phyloP scores from a whole-genome alignment of 2,888 invertebrate genomes.

The Sphaerophoria taeniata region DNA sequence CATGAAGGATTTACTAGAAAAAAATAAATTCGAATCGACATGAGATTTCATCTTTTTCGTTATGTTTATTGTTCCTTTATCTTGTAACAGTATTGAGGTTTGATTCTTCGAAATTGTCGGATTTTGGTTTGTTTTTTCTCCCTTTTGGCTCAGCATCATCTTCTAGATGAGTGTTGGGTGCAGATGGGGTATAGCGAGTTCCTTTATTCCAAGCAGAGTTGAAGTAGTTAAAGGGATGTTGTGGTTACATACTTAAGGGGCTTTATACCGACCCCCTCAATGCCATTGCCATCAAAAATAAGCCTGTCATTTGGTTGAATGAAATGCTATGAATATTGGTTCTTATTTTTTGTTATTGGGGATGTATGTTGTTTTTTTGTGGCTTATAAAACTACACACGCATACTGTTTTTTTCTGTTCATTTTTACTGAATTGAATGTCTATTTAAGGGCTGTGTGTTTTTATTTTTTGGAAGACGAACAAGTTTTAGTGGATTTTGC shows the following conservation, averaged over 20 bases:
- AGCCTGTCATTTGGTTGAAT: conserved; percentile 67
- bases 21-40: conserved; percentile 70
- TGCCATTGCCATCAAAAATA: conserved; percentile 30
- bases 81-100: conserved; percentile 45
- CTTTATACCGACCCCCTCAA: conserved; percentile 39
- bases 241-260: conserved; percentile 53
- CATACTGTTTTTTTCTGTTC: conserved; percentile 19
- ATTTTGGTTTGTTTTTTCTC: conserved; percentile 42
- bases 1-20: conserved; percentile 60
- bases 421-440: conserved; percentile 33
- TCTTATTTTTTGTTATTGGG: conserved; percentile 23
- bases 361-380: background rate
- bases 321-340: conserved; percentile 58
- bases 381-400: conserved; percentile 48
- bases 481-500: conserved; percentile 65
- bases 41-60: conserved; percentile 36
- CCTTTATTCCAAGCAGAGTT: conserved; percentile 48
- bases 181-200: background rate
- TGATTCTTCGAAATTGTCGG: conserved; percentile 47
- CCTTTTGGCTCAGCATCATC: conserved; percentile 19
- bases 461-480: conserved; percentile 22
- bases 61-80: background rate
- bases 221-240: conserved; percentile 58
- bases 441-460: conserved; percentile 24
- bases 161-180: background rate